Evolutionary conservation across 2,888 invertebrate species (phyloP), one percentile per base, ranked within the genome.

Genomic region (Hermodice carunculata): DNA sequence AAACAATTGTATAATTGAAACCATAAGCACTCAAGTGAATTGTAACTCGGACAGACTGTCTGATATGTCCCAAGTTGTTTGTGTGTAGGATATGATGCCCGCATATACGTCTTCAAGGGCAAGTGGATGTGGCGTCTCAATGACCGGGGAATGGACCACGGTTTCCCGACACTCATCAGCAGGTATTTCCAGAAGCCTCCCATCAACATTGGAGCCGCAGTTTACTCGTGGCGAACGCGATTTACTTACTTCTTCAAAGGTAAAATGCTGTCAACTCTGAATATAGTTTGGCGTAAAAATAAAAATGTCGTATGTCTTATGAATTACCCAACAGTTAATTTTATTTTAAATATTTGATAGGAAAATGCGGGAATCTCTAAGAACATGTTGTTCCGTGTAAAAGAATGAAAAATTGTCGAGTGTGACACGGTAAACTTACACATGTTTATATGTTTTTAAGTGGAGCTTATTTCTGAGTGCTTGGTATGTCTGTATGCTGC

Each of bases 221-320:
- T 80, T n/a, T 79, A 76, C 61, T 79, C 81, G 46, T 69, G 71
- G 42, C 69, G 73, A 56, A 63, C 73, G 14, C 61, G 77, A 11
- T 75, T 77, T 40, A 73, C 80, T 14, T 82, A 79, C 59, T 71
- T 83, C 48, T 83, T 83, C 61, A 83, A 82, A 77, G 80, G 83
- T 82, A 61, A 22, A 24, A 11, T 14, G n/a, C 1, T 6, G 44
- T 44, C 44, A 44, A 44, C 48, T 3, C 44, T 22, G 44, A 11
- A 44, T 44, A 40, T 17, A 17, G 14, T 14, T 40, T 40, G 14
- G n/a, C n/a, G 14, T 40, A 14, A 40, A 17, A 17, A 40, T 40
- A n/a, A 14, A 40, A 40, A 40, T 40, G 40, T 40, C 40, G 14
- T n/a, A 40, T 40, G 14, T 40, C 14, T 40, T 40, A n/a, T n/a